Percentiles rank a stretch among this genome's conserved stretches.
phyloP scores from a whole-genome alignment of 2,888 invertebrate species.

The Nysson spinosus region DNA sequence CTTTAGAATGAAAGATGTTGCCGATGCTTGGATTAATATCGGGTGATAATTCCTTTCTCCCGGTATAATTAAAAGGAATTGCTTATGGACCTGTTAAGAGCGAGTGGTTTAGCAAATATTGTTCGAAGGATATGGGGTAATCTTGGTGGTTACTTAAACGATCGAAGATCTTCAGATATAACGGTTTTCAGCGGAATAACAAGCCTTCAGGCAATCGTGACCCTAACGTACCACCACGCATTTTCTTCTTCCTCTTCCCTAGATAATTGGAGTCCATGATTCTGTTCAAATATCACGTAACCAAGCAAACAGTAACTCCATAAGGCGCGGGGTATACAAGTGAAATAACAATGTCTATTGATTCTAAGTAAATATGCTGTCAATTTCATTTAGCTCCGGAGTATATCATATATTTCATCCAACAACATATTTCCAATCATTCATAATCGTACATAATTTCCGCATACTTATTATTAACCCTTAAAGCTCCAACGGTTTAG shows the following conservation, averaged over 20 bases:
- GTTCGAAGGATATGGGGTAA: slow-evolving; percentile 41
- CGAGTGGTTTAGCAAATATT: slow-evolving; percentile 45
- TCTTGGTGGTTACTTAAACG: slow-evolving; percentile 47
- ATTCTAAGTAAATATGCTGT: background rate
- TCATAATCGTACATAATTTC: too few relatives aligned
- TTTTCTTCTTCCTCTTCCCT: slow-evolving; percentile 47
- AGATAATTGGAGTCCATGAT: slow-evolving; percentile 63
- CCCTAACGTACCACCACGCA: slow-evolving; percentile 48
- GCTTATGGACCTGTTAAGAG: slow-evolving; percentile 40
- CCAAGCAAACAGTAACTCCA: slow-evolving; percentile 47
- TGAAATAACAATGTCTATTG: slow-evolving; percentile 41
- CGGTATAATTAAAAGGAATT: slow-evolving; percentile 13
- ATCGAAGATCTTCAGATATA: slow-evolving; percentile 60
- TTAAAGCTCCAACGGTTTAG: too few relatives aligned
- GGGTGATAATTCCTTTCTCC: background rate
- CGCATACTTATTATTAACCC: too few relatives aligned
- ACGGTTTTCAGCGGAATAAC: slow-evolving; percentile 66
- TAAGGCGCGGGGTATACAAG: slow-evolving; percentile 25
- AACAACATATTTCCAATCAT: too few relatives aligned
- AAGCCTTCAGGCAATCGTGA: slow-evolving; percentile 59
- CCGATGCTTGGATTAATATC: background rate
- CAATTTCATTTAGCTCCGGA: background rate
- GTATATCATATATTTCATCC: too few relatives aligned
- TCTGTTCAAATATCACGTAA: slow-evolving; percentile 62
- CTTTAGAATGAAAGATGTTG: background rate